Evolutionary conservation across 2,113 vertebrate genomes (phyloP), one percentile per base, ranked within the genome.

Genomic region (Peucedramus taeniatus): DNA sequence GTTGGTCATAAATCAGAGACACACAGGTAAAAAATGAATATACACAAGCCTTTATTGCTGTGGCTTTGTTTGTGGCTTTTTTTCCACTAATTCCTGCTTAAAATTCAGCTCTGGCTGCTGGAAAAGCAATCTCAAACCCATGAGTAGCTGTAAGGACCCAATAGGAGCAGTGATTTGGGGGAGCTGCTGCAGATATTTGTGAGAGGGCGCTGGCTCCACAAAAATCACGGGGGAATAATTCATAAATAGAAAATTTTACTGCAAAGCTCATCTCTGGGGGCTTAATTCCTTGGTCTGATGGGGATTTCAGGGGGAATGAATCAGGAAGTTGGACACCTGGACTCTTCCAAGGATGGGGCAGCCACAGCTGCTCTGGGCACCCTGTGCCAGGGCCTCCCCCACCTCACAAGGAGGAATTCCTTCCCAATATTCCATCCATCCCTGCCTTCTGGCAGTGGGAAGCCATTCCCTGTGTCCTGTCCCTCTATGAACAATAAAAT

Each of bases 21-120:
- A 12, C 0, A 1, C 0, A 6, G 63, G n/a, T 6, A 0, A 1
- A 76, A 63, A 60, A n/a, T 22, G 31, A 35, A 50, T 53, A n/a
- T n/a, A 13, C 17, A 21, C 16, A 30, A 7, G 28, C 19, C 59
- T 33, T 47, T 50, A 23, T 31, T 57, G 44, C 21, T 14, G 21
- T 49, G 54, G 20, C 26, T 82, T 77, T 54, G 30, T 74, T 89
- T 68, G 70, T 80, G 35, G 18, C 53, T 77, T 42, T 72, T 35
- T 69, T 33, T 14, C 14, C 8, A 42, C 17, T 78, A 81, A 92
- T 31, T 61, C 6, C 82, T 89, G 49, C 81, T 83, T 69, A 40
- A 79, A 85, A 94, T 61, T 80, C 63, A 37, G 35, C 53, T 20
- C 60, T 19, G n/a, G 40, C 15, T 64, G 24, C 40, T 64, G 65